A percentile compares a stretch with the other conserved stretches of the same genome.
phyloP scores from a whole-genome alignment of 2,797 vertebrate species.

The Enteromius thamalakanensis region DNA sequence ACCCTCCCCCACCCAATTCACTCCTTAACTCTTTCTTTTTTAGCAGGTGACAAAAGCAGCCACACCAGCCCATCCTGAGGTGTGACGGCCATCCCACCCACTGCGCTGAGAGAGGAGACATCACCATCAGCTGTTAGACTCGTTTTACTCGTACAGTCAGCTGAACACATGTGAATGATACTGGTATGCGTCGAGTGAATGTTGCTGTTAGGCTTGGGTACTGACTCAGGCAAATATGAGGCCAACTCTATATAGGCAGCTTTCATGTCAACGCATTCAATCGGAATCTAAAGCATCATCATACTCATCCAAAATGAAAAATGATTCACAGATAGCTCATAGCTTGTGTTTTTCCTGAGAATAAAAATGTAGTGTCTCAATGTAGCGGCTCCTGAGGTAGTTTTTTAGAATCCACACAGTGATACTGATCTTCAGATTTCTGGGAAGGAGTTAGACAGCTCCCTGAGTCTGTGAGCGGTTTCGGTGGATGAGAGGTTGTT shows the following conservation, averaged over 20 bases:
- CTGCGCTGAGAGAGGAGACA: constrained; percentile 8
- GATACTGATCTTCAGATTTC: constrained; percentile 44
- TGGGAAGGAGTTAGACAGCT: constrained; percentile 53
- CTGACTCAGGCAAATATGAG: not conserved
- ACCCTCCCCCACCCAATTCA: not conserved
- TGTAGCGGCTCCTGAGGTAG: constrained; percentile 5
- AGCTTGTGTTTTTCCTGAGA: not conserved
- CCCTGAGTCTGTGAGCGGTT: constrained; percentile 32
- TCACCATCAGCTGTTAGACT: constrained; percentile 40
- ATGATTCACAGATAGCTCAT: not conserved
- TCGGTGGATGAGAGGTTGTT: constrained; percentile 39
- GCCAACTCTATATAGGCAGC: not conserved
- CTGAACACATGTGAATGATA: constrained; percentile 21
- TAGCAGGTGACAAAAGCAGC: not conserved
- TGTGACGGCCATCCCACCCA: not conserved
- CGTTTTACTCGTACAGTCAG: constrained; percentile 43
- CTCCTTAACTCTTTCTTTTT: not conserved
- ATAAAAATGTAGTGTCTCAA: not conserved
- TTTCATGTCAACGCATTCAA: not conserved
- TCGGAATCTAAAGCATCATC: not conserved
- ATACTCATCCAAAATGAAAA: not conserved
- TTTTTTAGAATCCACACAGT: not conserved
- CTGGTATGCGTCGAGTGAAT: constrained; percentile 18
- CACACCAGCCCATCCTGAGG: constrained; percentile 33
- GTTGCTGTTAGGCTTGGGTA: not conserved